Evolutionary conservation across 2,113 vertebrate species (phyloP).

Genomic region (Apistogramma diplotaenia): DNA sequence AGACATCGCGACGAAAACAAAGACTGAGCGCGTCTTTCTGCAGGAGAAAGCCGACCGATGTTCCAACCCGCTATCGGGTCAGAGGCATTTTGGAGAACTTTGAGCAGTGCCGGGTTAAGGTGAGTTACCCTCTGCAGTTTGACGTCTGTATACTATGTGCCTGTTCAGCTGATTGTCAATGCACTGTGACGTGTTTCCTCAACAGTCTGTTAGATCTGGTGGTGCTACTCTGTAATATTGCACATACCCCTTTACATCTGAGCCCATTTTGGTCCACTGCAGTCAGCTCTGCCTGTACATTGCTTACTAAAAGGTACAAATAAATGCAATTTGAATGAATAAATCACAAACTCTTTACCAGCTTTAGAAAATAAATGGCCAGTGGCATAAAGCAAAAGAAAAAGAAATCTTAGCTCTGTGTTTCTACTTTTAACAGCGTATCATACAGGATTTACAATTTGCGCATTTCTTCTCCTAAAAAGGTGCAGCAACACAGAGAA

Average conservation of each 20-base stretch:
- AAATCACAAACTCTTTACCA: constrained; percentile 72
- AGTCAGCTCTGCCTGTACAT: constrained; percentile 77
- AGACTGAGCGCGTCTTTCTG: background rate
- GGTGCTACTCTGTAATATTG: constrained; percentile 78
- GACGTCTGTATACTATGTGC: constrained; percentile 8
- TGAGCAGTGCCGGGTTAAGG: background rate
- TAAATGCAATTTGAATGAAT: constrained; percentile 77
- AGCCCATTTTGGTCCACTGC: constrained; percentile 83
- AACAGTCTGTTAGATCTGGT: constrained; percentile 42
- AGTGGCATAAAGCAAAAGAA: constrained; percentile 82
- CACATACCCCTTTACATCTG: constrained; percentile 80
- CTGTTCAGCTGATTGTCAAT: constrained; percentile 81
- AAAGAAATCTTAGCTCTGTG: constrained; percentile 71
- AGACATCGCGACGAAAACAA: background rate
- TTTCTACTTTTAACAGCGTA: constrained; percentile 77
- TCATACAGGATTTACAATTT: constrained; percentile 86
- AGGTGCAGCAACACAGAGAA: constrained; percentile 42
- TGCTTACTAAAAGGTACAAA: constrained; percentile 72
- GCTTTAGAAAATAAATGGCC: constrained; percentile 70
- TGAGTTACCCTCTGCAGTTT: constrained; percentile 1
- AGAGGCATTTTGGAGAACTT: background rate
- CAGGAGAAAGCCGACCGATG: background rate
- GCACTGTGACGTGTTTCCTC: constrained; percentile 53
- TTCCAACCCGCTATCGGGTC: background rate
- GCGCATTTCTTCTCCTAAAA: constrained; percentile 40